Evolutionary conservation across 1,140 invertebrate species (phyloP).

Genomic region (Sycophila sp.): DNA sequence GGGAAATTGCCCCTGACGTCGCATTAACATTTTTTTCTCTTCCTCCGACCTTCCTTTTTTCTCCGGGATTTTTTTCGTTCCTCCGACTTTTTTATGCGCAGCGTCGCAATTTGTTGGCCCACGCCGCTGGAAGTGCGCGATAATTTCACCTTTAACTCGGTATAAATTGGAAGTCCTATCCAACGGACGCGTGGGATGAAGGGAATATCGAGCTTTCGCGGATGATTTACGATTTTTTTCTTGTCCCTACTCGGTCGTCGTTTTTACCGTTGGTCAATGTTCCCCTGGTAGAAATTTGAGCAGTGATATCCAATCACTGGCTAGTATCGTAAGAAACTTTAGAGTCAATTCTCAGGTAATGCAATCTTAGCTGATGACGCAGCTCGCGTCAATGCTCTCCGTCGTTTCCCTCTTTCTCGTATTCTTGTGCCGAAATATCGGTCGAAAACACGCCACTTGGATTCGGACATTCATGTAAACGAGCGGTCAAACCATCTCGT

Average conservation of each 20-base stretch:
- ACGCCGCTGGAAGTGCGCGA: neutral
- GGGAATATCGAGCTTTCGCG: neutral
- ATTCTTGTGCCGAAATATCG: neutral
- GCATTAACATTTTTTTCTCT: slow-evolving; percentile 19
- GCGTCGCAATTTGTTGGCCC: neutral
- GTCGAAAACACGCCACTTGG: slow-evolving; percentile 30
- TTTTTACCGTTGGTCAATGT: too few species aligned
- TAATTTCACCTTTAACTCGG: neutral
- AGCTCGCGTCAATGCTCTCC: neutral
- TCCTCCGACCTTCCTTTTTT: neutral
- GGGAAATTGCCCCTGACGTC: slow-evolving; percentile 31
- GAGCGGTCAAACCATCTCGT: slow-evolving; percentile 57
- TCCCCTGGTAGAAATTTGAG: too few species aligned
- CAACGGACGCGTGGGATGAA: too few species aligned
- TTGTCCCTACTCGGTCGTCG: neutral
- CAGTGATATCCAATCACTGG: too few species aligned
- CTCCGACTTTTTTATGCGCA: slow-evolving; percentile 16
- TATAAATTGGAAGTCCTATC: neutral
- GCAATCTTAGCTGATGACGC: too few species aligned
- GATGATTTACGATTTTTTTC: neutral
- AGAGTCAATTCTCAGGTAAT: too few species aligned
- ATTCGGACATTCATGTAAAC: slow-evolving; percentile 55
- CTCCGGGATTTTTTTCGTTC: neutral
- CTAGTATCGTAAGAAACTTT: too few species aligned
- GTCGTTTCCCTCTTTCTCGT: neutral